Evolutionary conservation across 2,797 vertebrate species (phyloP).

Genomic region (Spizella passerina): DNA sequence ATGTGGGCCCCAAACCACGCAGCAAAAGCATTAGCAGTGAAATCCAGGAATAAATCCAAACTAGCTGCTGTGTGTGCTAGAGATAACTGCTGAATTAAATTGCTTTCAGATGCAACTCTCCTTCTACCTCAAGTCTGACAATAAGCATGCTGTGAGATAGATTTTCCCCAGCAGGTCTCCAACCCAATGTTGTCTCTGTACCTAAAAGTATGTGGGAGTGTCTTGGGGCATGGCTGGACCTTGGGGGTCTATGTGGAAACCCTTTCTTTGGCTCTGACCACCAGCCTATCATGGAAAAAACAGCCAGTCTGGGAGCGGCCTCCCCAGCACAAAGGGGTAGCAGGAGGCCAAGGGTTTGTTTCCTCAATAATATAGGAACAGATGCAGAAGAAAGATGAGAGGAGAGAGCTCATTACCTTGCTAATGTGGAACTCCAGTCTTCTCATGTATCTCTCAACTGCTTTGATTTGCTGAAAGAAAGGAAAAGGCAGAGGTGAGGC

Average conservation of each 20-base stretch:
- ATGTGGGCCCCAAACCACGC: background rate
- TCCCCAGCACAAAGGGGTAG: background rate
- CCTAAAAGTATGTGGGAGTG: background rate
- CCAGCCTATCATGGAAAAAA: background rate
- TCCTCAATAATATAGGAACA: background rate
- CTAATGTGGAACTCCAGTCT: conserved; percentile 98
- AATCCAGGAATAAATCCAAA: conserved; percentile 16
- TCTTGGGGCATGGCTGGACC: background rate
- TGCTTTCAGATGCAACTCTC: conserved; percentile 1
- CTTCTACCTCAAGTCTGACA: background rate
- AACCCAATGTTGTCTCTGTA: background rate
- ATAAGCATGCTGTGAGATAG: background rate
- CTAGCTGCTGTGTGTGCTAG: background rate
- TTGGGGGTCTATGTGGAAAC: background rate
- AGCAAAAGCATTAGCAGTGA: background rate
- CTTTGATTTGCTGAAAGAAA: conserved; percentile 94
- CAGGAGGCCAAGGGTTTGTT: background rate
- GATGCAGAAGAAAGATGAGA: conserved; percentile 6
- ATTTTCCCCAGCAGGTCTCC: background rate
- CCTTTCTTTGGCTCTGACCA: background rate
- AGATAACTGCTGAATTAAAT: conserved; percentile 14
- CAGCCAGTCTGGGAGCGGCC: background rate
- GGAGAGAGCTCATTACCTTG: conserved; percentile 82
- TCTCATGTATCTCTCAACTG: conserved; percentile 93
- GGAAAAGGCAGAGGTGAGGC: conserved; percentile 22